Evolutionary conservation across 2,113 vertebrate genomes (phyloP), one percentile per base, ranked within the genome.

Genomic region (Eolophus roseicapilla): DNA sequence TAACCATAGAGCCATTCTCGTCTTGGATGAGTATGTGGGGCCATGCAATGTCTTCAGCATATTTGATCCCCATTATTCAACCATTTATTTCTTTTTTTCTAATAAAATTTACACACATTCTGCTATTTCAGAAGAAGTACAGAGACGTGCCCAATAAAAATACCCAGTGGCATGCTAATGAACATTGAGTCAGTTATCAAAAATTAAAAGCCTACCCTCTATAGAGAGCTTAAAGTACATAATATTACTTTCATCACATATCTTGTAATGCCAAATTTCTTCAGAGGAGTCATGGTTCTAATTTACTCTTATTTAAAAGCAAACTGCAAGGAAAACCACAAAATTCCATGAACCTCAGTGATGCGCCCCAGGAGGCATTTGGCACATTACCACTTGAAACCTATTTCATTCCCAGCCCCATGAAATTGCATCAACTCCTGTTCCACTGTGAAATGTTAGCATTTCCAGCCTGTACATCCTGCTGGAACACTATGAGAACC

Each of bases 231-330:
- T 52, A 41, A 78, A 89, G 50, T 89, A 82, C 47, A n/a, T 55
- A 81, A 50, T 83, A 49, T 23, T 94, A 87, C 57, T 76, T 89
- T 25, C 74, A 71, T 82, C 82, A 44, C 24, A 16, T 68, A 44
- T 52, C 55, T 71, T 87, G n/a, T 12, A 87, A 75, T 62, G 62
- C 37, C 74, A 84, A 28, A 87, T 89, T 85, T 84, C 81, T 77
- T 85, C 43, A 85, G 70, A 84, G 77, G 12, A 95, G 47, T 8
- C 37, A 59, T 82, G 74, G 55, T 92, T 97, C 46, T 81, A 87
- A 95, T 92, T 94, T 86, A 80, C 15, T 55, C 7, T 68, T 49
- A 78, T 84, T 86, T 94, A 92, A 92, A 96, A 89, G 52, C 67
- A 82, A 89, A 86, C 59, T 77, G 47, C 28, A 88, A 59, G 74